A percentile compares a stretch with the other conserved stretches of the same genome.
Conservation (phyloP, 2,888 invertebrate genomes). For the Nematopogon swammerdamellus region DNA sequence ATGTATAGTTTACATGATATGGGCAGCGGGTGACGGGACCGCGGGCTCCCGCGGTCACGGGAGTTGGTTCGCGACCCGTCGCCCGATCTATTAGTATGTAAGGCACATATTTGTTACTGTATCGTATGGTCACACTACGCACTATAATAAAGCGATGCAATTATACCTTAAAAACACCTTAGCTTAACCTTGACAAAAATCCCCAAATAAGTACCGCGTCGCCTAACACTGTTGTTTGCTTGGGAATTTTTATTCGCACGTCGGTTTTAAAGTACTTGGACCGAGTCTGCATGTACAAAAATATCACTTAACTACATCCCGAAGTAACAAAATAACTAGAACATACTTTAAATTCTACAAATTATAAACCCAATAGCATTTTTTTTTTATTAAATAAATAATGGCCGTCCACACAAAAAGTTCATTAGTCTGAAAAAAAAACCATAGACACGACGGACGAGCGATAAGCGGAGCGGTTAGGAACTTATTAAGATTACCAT, state of each 20-base stretch:
- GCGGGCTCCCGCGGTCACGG: no score
- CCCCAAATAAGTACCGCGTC: neutral
- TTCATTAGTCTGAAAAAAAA: no score
- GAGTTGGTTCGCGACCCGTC: no score
- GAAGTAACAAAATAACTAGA: no score
- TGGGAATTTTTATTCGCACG: neutral
- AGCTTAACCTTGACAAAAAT: neutral
- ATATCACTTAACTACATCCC: neutral
- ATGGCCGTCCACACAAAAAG: neutral
- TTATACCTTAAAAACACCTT: neutral
- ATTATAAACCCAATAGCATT: no score
- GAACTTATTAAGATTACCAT: neutral
- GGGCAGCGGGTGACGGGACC: constrained; percentile 45
- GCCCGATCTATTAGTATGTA: constrained; percentile 14
- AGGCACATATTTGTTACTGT: constrained; percentile 43
- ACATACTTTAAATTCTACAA: no score
- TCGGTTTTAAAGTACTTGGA: neutral
- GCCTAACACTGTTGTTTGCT: neutral
- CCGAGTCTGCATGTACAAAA: neutral
- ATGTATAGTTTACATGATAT: constrained; percentile 48
- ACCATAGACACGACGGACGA: neutral
- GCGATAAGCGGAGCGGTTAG: neutral
- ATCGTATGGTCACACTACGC: constrained; percentile 15
- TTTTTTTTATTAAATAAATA: neutral
- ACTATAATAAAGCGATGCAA: neutral